A percentile compares a stretch with the other conserved stretches of the same genome.
phyloP scores from a whole-genome alignment of 2,113 vertebrate species.

The Protobothrops flavoviridis region DNA sequence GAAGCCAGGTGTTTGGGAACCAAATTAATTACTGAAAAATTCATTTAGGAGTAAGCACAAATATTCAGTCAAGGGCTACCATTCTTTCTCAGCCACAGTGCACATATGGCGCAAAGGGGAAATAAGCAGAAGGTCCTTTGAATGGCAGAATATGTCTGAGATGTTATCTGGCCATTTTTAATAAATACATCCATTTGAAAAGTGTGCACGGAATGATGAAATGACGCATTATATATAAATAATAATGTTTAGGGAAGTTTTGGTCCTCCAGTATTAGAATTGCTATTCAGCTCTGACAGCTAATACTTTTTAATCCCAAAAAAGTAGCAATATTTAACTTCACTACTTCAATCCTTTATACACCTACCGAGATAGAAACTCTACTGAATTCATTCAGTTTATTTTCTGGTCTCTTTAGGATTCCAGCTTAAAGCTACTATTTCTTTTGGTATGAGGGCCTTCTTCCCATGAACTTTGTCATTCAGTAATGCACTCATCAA shows the following conservation, averaged over 20 bases:
- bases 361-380: neutral
- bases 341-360: neutral
- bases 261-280: neutral
- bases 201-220: constrained; percentile 49
- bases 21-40: constrained; percentile 60
- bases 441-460: neutral
- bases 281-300: neutral
- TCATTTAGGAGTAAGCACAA: constrained; percentile 41
- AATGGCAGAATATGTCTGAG: constrained; percentile 32
- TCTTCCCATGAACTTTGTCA: neutral
- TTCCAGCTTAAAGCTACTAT: neutral
- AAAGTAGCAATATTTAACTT: neutral
- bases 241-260: neutral
- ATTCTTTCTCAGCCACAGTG: constrained; percentile 49
- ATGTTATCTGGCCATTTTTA: constrained; percentile 26
- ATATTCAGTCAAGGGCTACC: constrained; percentile 10
- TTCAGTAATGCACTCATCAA: neutral
- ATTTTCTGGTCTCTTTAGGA: neutral
- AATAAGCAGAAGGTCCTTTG: constrained; percentile 48
- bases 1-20: constrained; percentile 65
- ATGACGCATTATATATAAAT: constrained; percentile 23
- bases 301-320: neutral
- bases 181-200: constrained; percentile 30
- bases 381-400: neutral
- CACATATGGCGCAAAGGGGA: constrained; percentile 35